phyloP scores from a whole-genome alignment of 2,113 vertebrate genomes.

The Eretmochelys imbricata region DNA sequence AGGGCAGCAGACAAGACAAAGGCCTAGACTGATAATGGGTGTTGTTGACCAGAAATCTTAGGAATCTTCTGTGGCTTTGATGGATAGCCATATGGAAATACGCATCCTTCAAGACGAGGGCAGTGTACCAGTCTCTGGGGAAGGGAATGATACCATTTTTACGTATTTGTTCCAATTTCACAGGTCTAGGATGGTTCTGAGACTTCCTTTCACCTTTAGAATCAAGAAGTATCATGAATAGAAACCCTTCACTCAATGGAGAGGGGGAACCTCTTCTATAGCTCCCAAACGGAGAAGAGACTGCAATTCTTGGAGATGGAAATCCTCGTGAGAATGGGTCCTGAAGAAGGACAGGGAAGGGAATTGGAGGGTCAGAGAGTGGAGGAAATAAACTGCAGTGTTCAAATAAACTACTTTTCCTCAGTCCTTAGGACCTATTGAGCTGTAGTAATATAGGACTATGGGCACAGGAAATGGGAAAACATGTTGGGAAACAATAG shows the following conservation, averaged over 20 bases:
- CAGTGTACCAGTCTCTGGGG: too few relatives aligned
- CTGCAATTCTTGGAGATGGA: background rate
- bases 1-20: background rate
- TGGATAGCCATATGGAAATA: too few relatives aligned
- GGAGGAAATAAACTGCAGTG: background rate
- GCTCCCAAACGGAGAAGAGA: background rate
- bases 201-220: too few relatives aligned
- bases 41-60: background rate
- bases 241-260: too few relatives aligned
- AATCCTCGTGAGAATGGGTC: background rate
- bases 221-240: too few relatives aligned
- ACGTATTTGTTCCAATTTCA: too few relatives aligned
- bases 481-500: background rate
- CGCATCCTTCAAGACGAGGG: too few relatives aligned
- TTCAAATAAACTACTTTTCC: background rate
- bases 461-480: background rate
- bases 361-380: background rate
- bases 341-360: background rate
- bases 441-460: too few relatives aligned
- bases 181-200: too few relatives aligned
- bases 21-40: background rate
- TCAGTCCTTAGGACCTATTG: background rate
- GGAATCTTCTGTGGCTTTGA: too few relatives aligned
- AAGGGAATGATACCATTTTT: too few relatives aligned
- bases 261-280: too few relatives aligned